These are phyloP conservation scores for Pomatostomus ruficeps DNA, from an alignment of 2,113 vertebrate genomes.

Conservation along the genomic window DNA sequence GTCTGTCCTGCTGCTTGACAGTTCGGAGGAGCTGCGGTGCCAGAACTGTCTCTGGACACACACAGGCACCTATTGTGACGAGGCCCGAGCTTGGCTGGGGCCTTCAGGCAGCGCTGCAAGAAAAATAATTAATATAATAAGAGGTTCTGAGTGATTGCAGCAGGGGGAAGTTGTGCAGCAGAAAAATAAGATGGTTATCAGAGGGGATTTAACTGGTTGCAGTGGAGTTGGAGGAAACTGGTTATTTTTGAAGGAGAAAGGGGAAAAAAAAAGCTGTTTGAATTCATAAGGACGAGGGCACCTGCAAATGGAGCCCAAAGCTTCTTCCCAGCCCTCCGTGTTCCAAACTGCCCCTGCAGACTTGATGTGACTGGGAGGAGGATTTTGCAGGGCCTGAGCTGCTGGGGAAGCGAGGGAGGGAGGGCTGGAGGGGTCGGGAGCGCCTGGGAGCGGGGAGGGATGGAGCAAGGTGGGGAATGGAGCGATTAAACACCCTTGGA, in stretches of 20 bases:
- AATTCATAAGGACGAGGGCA: background rate
- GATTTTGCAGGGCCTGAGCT: background rate
- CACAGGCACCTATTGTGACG: background rate
- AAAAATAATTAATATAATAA: background rate
- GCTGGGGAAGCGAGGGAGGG: background rate
- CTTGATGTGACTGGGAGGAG: background rate
- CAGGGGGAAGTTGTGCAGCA: background rate
- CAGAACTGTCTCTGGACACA: background rate
- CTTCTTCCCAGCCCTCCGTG: background rate
- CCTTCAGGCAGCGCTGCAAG: background rate
- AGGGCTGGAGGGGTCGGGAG: background rate
- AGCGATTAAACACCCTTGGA: slow-evolving; percentile 24
- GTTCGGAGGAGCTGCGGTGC: background rate
- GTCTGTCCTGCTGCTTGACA: background rate
- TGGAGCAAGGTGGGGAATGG: slow-evolving; percentile 15
- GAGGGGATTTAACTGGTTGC: background rate
- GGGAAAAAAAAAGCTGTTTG: background rate
- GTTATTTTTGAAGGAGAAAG: background rate
- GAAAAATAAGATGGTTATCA: background rate
- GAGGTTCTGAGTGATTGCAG: background rate
- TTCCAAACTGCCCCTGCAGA: background rate
- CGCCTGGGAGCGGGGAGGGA: background rate
- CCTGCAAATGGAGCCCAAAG: background rate
- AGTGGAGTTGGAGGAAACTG: background rate
- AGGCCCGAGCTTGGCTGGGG: background rate